Evolutionary conservation across 2,797 vertebrate genomes (phyloP).

Genomic region (Esox lucius): DNA sequence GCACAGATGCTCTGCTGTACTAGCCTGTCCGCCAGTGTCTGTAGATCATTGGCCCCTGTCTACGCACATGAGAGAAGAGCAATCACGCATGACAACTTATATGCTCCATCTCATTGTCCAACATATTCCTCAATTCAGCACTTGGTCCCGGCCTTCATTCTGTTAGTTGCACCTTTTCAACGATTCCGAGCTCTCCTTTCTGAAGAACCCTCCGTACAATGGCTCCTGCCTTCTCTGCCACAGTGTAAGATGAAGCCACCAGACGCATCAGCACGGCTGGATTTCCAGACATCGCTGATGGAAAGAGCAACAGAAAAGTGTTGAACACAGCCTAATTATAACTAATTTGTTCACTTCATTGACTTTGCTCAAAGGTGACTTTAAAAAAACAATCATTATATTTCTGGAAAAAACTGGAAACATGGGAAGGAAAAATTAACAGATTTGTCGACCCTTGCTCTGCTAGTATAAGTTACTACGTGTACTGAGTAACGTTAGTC

Average conservation of each 20-base stretch:
- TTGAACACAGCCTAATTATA: background rate
- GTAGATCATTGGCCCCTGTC: constrained; percentile 89
- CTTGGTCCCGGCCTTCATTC: background rate
- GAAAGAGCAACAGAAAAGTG: background rate
- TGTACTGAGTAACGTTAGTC: too few relatives aligned
- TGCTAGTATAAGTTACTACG: too few relatives aligned
- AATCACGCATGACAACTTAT: background rate
- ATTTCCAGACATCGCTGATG: constrained; percentile 79
- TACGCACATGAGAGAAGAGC: constrained; percentile 46
- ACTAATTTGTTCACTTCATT: too few relatives aligned
- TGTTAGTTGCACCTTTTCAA: constrained; percentile 84
- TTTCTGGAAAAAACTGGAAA: background rate
- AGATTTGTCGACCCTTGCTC: too few relatives aligned
- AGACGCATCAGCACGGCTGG: constrained; percentile 84
- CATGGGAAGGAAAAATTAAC: background rate
- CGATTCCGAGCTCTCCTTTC: constrained; percentile 88
- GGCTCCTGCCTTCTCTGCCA: constrained; percentile 86
- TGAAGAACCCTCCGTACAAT: constrained; percentile 88
- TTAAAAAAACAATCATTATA: too few relatives aligned
- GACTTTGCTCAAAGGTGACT: too few relatives aligned
- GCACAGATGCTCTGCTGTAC: constrained; percentile 94
- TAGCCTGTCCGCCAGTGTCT: constrained; percentile 93
- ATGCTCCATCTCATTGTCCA: background rate
- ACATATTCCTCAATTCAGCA: background rate
- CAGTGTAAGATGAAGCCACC: constrained; percentile 83